phyloP scores from a whole-genome alignment of 2,888 invertebrate species.

The Cyrtodaria siliqua region DNA sequence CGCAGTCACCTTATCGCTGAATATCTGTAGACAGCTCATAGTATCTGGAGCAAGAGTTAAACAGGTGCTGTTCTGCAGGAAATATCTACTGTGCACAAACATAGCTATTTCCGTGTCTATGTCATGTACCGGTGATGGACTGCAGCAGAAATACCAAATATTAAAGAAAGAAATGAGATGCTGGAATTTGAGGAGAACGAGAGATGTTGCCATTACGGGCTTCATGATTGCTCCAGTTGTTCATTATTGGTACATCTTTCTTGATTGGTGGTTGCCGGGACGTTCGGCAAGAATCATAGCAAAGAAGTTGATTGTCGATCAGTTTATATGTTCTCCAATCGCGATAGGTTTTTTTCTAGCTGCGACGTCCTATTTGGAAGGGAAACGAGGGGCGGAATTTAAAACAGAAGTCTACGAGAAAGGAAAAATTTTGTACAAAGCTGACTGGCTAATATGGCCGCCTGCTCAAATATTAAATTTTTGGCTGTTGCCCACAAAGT shows the following conservation, averaged over 20 bases:
- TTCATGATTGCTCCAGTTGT: constrained; percentile 92
- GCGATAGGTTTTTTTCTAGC: constrained; percentile 87
- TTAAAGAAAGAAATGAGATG: constrained; percentile 66
- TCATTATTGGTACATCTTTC: constrained; percentile 94
- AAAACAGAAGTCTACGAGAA: constrained; percentile 86
- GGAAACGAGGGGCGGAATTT: constrained; percentile 50
- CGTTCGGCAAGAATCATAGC: constrained; percentile 87
- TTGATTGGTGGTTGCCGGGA: constrained; percentile 92
- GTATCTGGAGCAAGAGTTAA: constrained; percentile 22
- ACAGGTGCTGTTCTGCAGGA: constrained; percentile 67
- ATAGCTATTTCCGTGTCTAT: constrained; percentile 91
- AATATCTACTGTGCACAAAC: constrained; percentile 89
- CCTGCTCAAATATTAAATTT: constrained; percentile 97
- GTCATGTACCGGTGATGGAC: constrained; percentile 92
- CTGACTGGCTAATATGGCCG: constrained; percentile 97
- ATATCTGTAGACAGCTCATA: too few species aligned
- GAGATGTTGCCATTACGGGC: constrained; percentile 93
- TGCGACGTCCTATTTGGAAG: constrained; percentile 59
- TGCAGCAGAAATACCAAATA: constrained; percentile 93
- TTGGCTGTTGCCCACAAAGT: constrained; percentile 93
- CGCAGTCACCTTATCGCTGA: too few species aligned
- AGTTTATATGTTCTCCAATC: constrained; percentile 93
- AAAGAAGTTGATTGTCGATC: constrained; percentile 94
- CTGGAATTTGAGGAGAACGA: constrained; percentile 88
- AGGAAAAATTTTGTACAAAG: constrained; percentile 92